Base-by-base conservation (phyloP, 1,140 invertebrate genomes). In the Lepidotrigona ventralis region DNA sequence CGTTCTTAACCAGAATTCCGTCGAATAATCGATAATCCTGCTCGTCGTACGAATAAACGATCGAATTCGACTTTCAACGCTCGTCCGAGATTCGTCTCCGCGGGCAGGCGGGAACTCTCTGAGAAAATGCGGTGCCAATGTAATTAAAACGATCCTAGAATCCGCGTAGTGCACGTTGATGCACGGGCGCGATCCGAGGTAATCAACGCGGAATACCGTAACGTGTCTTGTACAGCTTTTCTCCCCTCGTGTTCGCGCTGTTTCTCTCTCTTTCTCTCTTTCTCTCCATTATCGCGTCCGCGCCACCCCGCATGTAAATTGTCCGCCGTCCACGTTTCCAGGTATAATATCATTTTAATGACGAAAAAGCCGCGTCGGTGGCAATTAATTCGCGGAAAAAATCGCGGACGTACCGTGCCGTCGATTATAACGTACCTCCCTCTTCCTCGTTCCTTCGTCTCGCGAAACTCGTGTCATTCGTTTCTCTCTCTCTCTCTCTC, bases 281-380 rank as follows among this genome's bases (percentile, higher is more conserved):
- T 63, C 60, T 82, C 77, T 83, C 86, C 77, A 90, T 90, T 86
- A 91, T 21, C 53, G 72, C 60, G 69, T 81, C 71, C 74, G 79
- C 75, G 80, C 79, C 68, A 79, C 75, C 85, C 85, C 82, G 82
- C 90, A 90, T 91, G 89, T 89, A 91, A 91, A 91, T 91, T 90
- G 86, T 91, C 82, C 89, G 86, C 85, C 86, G 77, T 75, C 73
- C 73, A 19, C 79, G 84, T 90, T 91, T 89, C 86, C 85, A 84
- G 84, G 86, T 91, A 92, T 93, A 93, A 93, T 93, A 93, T 92
- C 89, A 90, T 93, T 92, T 90, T 90, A 93, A 93, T 93, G 91
- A 91, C 87, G 89, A 90, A 90, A 89, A 91, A 87, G 82, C 86
- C 79, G 85, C 83, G 85, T 85, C 81, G 79, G 84, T 88, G 84